These are phyloP conservation scores for Synergus laeviventris DNA, from an alignment of 2,888 invertebrate genomes.

Conservation along the genomic window DNA sequence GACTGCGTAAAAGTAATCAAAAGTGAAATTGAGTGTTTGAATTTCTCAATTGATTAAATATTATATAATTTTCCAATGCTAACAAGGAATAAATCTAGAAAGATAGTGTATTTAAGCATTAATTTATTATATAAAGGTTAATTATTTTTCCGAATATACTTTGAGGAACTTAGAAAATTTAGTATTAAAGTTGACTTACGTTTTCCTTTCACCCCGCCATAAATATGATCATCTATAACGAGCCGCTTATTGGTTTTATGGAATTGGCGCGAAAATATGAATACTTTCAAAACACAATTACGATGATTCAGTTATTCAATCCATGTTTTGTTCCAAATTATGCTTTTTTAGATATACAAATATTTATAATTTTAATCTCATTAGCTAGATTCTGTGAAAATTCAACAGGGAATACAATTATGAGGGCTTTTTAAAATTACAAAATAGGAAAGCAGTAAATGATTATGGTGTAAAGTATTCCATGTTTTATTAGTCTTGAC, in stretches of 20 bases:
- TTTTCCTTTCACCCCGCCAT: background rate
- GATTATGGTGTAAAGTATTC: background rate
- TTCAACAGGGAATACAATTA: background rate
- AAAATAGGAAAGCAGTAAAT: background rate
- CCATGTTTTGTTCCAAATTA: no score
- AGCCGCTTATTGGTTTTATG: background rate
- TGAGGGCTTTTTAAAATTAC: background rate
- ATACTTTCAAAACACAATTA: background rate
- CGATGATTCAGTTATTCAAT: no score
- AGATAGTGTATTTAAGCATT: background rate
- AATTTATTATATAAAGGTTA: background rate
- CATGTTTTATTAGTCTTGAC: constrained; percentile 4
- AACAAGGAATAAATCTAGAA: background rate
- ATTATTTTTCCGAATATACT: background rate
- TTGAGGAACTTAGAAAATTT: background rate
- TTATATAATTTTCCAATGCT: background rate
- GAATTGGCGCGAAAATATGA: background rate
- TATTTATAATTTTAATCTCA: no score
- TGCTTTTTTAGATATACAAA: no score
- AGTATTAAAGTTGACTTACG: background rate
- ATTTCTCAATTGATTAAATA: background rate
- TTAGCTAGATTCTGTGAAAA: background rate
- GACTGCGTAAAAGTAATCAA: no score
- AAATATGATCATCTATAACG: background rate
- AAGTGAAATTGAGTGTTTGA: background rate